phyloP scores from a whole-genome alignment of 2,797 vertebrate species.

The Myoxocephalus aenaeus region DNA sequence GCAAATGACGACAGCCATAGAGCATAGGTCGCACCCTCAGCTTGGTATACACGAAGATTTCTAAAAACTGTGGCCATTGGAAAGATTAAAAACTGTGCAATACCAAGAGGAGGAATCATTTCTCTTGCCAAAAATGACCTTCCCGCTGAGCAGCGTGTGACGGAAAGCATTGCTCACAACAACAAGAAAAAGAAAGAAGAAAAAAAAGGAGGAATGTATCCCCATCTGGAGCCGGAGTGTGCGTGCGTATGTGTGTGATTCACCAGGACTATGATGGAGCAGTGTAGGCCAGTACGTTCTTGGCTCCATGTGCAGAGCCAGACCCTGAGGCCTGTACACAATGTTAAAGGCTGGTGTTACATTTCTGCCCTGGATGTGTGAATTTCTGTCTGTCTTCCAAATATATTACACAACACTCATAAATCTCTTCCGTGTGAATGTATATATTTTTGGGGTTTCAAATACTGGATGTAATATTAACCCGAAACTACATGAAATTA shows the following conservation, averaged over 20 bases:
- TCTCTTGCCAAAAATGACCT: conserved; percentile 50
- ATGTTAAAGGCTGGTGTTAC: neutral
- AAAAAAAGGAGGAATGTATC: conserved; percentile 53
- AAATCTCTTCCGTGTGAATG: neutral
- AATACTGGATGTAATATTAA: neutral
- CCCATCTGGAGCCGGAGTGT: conserved; percentile 54
- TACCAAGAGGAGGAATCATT: conserved; percentile 19
- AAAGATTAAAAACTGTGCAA: conserved; percentile 20
- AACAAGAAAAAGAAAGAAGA: conserved; percentile 7
- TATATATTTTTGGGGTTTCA: neutral
- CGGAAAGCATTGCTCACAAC: conserved; percentile 65
- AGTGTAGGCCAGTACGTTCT: conserved; percentile 25
- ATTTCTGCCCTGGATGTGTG: neutral
- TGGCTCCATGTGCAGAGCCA: conserved; percentile 19
- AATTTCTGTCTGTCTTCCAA: neutral
- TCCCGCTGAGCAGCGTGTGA: conserved; percentile 50
- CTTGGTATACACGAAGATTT: neutral
- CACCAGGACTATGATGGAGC: conserved; percentile 32
- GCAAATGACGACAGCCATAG: conserved; percentile 38
- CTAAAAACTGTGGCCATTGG: neutral
- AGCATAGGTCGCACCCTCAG: neutral
- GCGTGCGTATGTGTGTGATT: conserved; percentile 38
- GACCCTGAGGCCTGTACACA: neutral
- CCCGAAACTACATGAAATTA: neutral
- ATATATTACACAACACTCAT: neutral